phyloP scores from a whole-genome alignment of 2,888 invertebrate genomes.

The Aphelenchoides bicaudatus region DNA sequence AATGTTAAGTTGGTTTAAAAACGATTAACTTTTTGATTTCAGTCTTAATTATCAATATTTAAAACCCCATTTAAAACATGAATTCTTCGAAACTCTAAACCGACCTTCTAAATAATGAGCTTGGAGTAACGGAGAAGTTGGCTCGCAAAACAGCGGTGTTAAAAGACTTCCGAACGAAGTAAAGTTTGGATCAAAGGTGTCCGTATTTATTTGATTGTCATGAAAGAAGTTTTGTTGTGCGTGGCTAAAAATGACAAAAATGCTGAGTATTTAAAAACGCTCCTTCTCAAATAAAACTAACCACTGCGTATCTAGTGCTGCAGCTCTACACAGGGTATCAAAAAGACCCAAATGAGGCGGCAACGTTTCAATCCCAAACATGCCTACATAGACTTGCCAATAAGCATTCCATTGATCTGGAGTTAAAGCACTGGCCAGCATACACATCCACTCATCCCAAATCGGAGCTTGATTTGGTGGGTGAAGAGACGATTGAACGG shows the following conservation, averaged over 20 bases:
- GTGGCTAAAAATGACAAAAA: neutral
- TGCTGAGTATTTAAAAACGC: no score
- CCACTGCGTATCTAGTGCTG: no score
- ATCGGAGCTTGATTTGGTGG: no score
- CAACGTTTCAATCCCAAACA: constrained; percentile 35
- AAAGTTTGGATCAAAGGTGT: neutral
- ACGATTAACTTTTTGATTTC: neutral
- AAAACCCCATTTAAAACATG: neutral
- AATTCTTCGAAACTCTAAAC: neutral
- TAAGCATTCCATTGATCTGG: constrained; percentile 38
- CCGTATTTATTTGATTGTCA: neutral
- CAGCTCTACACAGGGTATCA: constrained; percentile 23
- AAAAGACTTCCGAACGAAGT: neutral
- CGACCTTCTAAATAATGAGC: neutral
- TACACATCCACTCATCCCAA: constrained; percentile 42
- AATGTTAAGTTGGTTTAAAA: neutral
- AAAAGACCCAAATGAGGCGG: constrained; percentile 37
- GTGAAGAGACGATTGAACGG: no score
- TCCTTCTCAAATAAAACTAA: no score
- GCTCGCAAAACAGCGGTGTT: neutral
- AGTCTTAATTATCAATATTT: neutral
- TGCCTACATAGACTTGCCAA: constrained; percentile 34
- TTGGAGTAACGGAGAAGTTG: neutral
- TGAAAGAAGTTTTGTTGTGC: no score
- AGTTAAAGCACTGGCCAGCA: constrained; percentile 34